Base-by-base conservation (phyloP, 2,113 vertebrate species). In the Barbus barbus region DNA sequence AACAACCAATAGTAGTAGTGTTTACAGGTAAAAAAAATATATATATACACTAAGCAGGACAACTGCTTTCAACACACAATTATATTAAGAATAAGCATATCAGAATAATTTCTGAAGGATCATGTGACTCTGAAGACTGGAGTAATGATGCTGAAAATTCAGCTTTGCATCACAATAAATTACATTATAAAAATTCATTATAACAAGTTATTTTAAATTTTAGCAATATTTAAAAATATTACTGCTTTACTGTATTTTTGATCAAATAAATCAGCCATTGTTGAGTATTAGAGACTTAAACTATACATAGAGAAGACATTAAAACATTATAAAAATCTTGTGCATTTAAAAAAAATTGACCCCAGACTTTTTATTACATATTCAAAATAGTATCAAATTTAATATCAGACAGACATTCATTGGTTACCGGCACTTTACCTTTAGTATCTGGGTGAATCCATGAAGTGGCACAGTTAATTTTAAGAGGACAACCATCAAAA, bases 371-470 rank as follows among this genome's bases (percentile, higher is more conserved):
- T 20, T 7, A 53, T 67, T 67, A 18, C 33, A 6, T 9, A 31
- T 3, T 20, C 7, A 18, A 67, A 67, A 36, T 16, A 33, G 16
- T 9, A 22, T 67, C 0, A 20, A 20, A 36, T 33, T 16, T 51
- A 51, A 6, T 20, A 51, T 51, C 48, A 51, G 48, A 51, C 48
- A 51, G 48, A 51, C 48, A 67, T 67, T 33, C 26, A 67, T 67
- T 18, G 14, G 14, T 14, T 67, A 67, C 3, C 14, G 8, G 28
- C 20, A n/a, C 46, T 69, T 78, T 91, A 99, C 98, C 98, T 96
- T 99, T 99, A 82, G 97, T 99, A 85, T 99, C 98, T 65, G 98
- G 98, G 88, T 99, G 97, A 90, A 99, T 99, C 98, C 98, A 99
- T 0, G 98, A 99, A 0, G 98, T 98, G 81, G 98, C 98, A 93